These are phyloP conservation scores for Heterocephalus glaber DNA, from an alignment of 2,113 vertebrate species.

Conservation along the genomic window DNA sequence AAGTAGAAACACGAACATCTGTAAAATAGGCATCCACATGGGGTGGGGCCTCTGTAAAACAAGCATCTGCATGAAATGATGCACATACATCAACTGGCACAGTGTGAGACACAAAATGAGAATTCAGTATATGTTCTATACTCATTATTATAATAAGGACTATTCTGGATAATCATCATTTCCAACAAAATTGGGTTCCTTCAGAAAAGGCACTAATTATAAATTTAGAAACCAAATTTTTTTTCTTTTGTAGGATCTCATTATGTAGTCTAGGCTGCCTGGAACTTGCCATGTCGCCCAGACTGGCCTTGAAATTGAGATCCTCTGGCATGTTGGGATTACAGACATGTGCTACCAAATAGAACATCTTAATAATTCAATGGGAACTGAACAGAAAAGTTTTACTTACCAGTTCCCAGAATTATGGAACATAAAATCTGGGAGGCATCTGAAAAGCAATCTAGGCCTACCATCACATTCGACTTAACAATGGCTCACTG, in stretches of 20 bases:
- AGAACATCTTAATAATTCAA: constrained; percentile 22
- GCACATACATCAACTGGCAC: neutral
- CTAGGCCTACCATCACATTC: neutral
- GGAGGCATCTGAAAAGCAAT: neutral
- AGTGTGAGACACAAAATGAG: neutral
- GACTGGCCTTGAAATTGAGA: neutral
- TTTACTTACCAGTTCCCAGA: constrained; percentile 40
- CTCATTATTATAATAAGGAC: constrained; percentile 7
- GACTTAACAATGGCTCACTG: constrained; percentile 10
- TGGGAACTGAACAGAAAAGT: neutral
- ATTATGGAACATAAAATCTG: constrained; percentile 30
- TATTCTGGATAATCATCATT: constrained; percentile 30
- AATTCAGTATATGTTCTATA: constrained; percentile 15
- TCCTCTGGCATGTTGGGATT: neutral
- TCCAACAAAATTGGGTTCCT: neutral
- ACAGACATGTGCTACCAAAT: neutral
- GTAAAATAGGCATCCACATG: neutral
- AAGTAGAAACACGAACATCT: neutral
- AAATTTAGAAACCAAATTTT: constrained; percentile 43
- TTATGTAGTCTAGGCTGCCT: too few relatives aligned
- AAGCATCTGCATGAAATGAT: neutral
- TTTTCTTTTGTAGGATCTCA: too few relatives aligned
- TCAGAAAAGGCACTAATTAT: constrained; percentile 48
- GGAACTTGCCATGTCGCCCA: neutral
- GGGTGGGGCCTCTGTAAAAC: neutral